Evolutionary conservation across 2,888 invertebrate species (phyloP).

Genomic region (Lissonota sp.): DNA sequence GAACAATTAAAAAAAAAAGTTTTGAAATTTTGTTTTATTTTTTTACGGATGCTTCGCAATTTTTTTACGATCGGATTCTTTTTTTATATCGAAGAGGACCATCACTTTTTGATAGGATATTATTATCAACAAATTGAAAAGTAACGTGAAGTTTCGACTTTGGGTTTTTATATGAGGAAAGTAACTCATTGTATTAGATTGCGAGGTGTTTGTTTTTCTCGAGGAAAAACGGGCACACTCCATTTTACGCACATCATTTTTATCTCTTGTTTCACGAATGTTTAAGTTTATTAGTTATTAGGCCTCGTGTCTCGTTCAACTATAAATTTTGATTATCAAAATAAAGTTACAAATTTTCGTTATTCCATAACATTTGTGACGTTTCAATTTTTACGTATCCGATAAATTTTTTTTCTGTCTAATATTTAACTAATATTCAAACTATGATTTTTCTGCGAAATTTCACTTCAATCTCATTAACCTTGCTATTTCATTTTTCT

Average conservation of each 20-base stretch:
- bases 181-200: not conserved
- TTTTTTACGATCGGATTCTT: too few species aligned
- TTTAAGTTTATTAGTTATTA: not conserved
- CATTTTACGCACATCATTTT: not conserved
- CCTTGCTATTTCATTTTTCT: too few species aligned
- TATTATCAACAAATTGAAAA: not conserved
- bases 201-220: not conserved
- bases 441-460: too few species aligned
- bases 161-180: not conserved
- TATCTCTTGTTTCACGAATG: not conserved
- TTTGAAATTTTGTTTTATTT: too few species aligned
- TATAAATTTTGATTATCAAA: slow-evolving; percentile 4
- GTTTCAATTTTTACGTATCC: not conserved
- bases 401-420: too few species aligned
- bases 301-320: not conserved
- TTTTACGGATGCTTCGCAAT: too few species aligned
- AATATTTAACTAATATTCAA: too few species aligned
- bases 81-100: too few species aligned
- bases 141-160: not conserved
- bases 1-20: too few species aligned
- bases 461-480: too few species aligned
- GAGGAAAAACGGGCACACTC: not conserved
- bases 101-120: too few species aligned
- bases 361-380: not conserved
- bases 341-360: slow-evolving; percentile 16